Evolutionary conservation across 2,797 vertebrate genomes (phyloP), one percentile per base, ranked within the genome.

Genomic region (Falco rusticolus): DNA sequence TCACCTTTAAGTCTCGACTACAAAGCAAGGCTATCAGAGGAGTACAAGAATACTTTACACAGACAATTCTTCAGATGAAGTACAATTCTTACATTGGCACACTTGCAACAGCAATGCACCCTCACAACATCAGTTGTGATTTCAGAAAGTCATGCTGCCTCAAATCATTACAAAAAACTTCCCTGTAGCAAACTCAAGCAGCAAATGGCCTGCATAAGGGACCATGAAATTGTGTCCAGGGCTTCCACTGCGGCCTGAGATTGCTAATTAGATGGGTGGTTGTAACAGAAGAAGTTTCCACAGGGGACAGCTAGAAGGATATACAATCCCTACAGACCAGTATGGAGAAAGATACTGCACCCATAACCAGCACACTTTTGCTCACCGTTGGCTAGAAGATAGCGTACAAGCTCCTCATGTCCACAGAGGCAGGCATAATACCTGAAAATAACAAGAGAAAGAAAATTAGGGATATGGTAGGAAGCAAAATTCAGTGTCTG

Each of bases 361-460:
- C 5, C 72, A 3, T 29, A 76, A 69, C 11, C 39, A 43, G 29
- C 16, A 51, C 5, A 16, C 48, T 74, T 63, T 10, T 63, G 66
- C 98, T 99, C 98, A 99, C 99, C 99, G 70, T 98, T 99, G 93
- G 99, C 99, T 97, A 99, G 98, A 96, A 99, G 98, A 96, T 99
- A 99, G 97, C 98, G 98, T 86, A 99, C 99, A 96, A 99, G 97
- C 88, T 99, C 99, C 90, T 99, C 99, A 2, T 99, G 99, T 81
- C 99, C 99, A 97, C 99, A 99, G 43, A 99, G 98, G 96, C 99
- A 99, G 34, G 99, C 99, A 2, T 99, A 99, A 97, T 99, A 99
- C 95, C 99, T 99, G 93, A 51, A 68, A 84, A 80, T 54, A 94
- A 94, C 0, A 10, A 78, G 19, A 94, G 13, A 83, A 93, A 79